These are phyloP conservation scores for Drosophila testacea DNA, from an alignment of 2,888 invertebrate genomes.

Conservation along the genomic window DNA sequence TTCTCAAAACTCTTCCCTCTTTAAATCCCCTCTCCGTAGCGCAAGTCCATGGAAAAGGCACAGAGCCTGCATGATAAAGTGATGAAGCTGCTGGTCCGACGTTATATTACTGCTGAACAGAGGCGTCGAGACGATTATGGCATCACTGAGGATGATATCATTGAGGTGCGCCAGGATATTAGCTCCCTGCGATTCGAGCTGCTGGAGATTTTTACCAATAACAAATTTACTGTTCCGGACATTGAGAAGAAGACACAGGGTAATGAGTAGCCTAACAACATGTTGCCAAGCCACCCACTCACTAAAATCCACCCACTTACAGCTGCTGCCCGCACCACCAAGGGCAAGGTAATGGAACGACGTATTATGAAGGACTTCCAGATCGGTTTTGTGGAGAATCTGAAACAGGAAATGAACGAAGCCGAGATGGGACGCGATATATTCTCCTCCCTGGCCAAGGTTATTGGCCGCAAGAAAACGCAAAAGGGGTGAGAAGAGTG, in stretches of 20 bases:
- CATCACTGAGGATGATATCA: conserved; percentile 98
- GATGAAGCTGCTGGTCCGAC: conserved; percentile 94
- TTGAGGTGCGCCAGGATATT: conserved; percentile 98
- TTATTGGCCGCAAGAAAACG: conserved; percentile 88
- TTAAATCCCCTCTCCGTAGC: conserved; percentile 85
- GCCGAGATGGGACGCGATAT: conserved; percentile 91
- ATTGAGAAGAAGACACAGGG: conserved; percentile 88
- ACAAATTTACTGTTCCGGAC: conserved; percentile 94
- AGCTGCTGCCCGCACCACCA: conserved; percentile 89
- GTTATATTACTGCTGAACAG: conserved; percentile 96
- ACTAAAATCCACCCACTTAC: not conserved
- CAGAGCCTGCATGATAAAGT: conserved; percentile 91
- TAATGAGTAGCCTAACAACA: conserved; percentile 34
- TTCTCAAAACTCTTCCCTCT: conserved; percentile 9
- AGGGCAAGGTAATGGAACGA: conserved; percentile 93
- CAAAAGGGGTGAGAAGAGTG: conserved; percentile 73
- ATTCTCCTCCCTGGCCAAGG: conserved; percentile 93
- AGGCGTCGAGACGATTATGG: conserved; percentile 95
- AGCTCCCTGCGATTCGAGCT: conserved; percentile 97
- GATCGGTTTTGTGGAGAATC: conserved; percentile 94
- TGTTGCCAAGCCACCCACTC: conserved; percentile 25
- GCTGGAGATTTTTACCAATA: conserved; percentile 94
- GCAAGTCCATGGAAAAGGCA: conserved; percentile 90
- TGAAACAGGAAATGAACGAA: conserved; percentile 90
- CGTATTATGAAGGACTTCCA: conserved; percentile 95